Base-by-base conservation (phyloP, 2,797 vertebrate genomes). In the Scyliorhinus canicula region DNA sequence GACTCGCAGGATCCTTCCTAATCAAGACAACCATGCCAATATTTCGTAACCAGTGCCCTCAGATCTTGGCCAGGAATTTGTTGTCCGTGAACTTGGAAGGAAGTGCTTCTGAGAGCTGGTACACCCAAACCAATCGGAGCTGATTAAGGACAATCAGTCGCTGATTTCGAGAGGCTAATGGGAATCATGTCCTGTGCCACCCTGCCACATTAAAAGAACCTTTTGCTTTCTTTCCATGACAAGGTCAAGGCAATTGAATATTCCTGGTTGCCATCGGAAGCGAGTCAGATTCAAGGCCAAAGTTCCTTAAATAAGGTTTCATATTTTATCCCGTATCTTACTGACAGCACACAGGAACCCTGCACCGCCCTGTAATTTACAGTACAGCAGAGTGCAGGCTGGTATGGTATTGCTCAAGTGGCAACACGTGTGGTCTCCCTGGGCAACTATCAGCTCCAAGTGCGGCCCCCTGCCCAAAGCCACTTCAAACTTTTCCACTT, bases 231-330 rank as follows among this genome's bases (percentile, higher is more conserved):
- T 71, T 69, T 93, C 40, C 11, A 26, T 71, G 93, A 47, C 63
- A 52, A 71, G 44, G 71, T 55, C 67, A 94, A 69, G 65, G 31
- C 67, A 94, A 55, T 52, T 74, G 67, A 14, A 50, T 52, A 94
- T 94, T 94, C 47, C 93, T 94, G 67, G 52, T 94, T 52, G 93
- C 47, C 47, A 31, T n/a, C 11, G 67, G 67, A 71, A 71, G 65
- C 7, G 14, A 31, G 67, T 50, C 6, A 11, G 69, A 74, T 55
- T 55, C 28, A 74, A 47, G 47, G 69, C 14, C 44, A 50, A 47
- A 74, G 47, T 74, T 65, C 47, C 28, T 19, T 91, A 91, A 40
- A 24, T 63, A 91, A 91, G n/a, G 19, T 63, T 47, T 67, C 44
- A 47, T 47, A 71, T 71, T 55, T 71, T 74, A 50, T 94, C 55